Evolutionary conservation across 2,888 invertebrate species (phyloP).

Genomic region (Hypselothyrea guttata): DNA sequence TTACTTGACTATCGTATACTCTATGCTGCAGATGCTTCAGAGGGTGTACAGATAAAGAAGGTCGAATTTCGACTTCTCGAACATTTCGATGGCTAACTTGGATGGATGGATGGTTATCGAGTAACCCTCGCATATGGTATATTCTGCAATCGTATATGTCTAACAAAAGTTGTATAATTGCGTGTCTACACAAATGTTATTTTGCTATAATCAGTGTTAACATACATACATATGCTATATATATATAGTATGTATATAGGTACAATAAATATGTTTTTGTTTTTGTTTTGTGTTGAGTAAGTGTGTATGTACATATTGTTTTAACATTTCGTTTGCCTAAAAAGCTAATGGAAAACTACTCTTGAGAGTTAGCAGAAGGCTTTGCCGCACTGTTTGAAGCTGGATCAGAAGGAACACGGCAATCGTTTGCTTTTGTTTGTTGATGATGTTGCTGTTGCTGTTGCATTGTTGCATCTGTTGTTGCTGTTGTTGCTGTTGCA

Average conservation of each 20-base stretch:
- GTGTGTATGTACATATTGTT: conserved; percentile 59
- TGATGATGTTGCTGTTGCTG: background rate
- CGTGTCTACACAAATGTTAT: conserved; percentile 42
- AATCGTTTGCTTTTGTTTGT: background rate
- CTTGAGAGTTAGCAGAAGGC: conserved; percentile 27
- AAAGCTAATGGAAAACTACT: conserved; percentile 47
- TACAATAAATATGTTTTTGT: conserved; percentile 32
- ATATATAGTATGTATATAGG: conserved; percentile 72
- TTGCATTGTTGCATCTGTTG: background rate
- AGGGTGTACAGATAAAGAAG: too few species aligned
- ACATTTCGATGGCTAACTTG: too few species aligned
- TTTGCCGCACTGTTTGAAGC: conserved; percentile 13
- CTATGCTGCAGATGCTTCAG: too few species aligned
- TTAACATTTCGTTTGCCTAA: conserved; percentile 38
- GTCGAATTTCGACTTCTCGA: too few species aligned
- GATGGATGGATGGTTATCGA: too few species aligned
- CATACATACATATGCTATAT: conserved; percentile 33
- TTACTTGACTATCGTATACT: too few species aligned
- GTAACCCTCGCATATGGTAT: conserved; percentile 5
- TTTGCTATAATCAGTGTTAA: conserved; percentile 47
- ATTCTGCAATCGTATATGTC: conserved; percentile 43
- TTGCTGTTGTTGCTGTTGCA: background rate
- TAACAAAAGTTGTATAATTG: conserved; percentile 70
- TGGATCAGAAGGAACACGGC: conserved; percentile 6
- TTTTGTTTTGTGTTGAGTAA: conserved; percentile 11